Conservation (phyloP, 2,888 invertebrate species). For the Athalia rosae region DNA sequence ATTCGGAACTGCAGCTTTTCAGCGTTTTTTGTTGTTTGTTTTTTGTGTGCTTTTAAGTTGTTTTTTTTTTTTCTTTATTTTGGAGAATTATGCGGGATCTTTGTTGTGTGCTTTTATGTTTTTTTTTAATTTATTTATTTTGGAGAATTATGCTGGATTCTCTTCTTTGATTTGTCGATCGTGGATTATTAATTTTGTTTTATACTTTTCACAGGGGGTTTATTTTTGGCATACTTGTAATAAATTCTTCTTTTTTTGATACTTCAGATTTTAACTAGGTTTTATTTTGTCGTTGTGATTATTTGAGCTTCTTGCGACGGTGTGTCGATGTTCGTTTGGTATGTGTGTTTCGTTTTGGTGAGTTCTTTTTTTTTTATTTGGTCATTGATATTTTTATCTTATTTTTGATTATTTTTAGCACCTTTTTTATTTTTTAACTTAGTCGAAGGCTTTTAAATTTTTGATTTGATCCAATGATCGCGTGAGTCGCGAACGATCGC, state of each 20-base stretch:
- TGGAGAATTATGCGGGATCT: background rate
- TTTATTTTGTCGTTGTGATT: no score
- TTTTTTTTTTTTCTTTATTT: background rate
- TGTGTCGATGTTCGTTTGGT: no score
- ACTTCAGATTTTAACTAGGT: no score
- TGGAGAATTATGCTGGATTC: no score
- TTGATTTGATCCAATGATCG: background rate
- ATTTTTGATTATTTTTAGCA: constrained; percentile 1
- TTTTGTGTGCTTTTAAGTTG: background rate
- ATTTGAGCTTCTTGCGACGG: no score
- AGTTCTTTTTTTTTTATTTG: background rate
- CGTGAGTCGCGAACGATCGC: background rate
- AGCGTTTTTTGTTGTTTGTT: background rate
- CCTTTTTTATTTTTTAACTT: constrained; percentile 7
- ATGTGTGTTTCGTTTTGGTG: no score
- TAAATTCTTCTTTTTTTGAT: no score
- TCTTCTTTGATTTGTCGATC: no score
- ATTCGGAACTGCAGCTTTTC: constrained; percentile 8
- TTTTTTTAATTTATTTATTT: no score
- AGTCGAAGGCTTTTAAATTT: background rate
- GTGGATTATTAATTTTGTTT: no score
- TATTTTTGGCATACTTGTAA: no score
- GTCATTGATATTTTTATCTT: background rate
- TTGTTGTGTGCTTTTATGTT: background rate
- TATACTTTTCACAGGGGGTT: no score